These are phyloP conservation scores for Branchipolynoe longqiensis DNA, from an alignment of 2,888 invertebrate species.

Conservation along the genomic window DNA sequence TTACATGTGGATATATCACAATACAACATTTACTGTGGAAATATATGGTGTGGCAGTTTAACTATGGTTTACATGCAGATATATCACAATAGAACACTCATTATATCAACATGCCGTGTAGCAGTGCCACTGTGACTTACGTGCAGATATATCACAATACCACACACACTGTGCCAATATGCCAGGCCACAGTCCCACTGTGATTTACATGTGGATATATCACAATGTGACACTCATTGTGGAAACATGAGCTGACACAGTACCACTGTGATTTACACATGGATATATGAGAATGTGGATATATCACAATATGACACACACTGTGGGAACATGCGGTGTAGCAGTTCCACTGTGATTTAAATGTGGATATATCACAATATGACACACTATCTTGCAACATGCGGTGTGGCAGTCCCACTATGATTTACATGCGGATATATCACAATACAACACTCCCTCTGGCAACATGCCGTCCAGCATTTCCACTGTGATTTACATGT, in stretches of 20 bases:
- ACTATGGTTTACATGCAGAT: slow-evolving; percentile 96
- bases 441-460: slow-evolving; percentile 77
- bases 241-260: too few species aligned
- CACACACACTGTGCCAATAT: too few species aligned
- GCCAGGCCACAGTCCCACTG: too few species aligned
- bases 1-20: too few species aligned
- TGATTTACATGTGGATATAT: not conserved
- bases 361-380: not conserved
- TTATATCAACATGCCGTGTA: slow-evolving; percentile 83
- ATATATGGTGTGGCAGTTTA: slow-evolving; percentile 86
- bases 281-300: too few species aligned
- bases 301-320: too few species aligned
- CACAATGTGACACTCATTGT: too few species aligned
- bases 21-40: slow-evolving; percentile 79
- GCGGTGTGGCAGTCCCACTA: slow-evolving; percentile 89
- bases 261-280: too few species aligned
- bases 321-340: not conserved
- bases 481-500: too few species aligned
- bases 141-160: too few species aligned
- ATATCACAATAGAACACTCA: slow-evolving; percentile 74
- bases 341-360: not conserved
- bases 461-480: slow-evolving; percentile 84
- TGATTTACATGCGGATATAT: slow-evolving; percentile 90
- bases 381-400: slow-evolving; percentile 81
- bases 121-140: slow-evolving; percentile 87